Evolutionary conservation across 2,888 invertebrate genomes (phyloP).

Genomic region (Stegophylla sp.): DNA sequence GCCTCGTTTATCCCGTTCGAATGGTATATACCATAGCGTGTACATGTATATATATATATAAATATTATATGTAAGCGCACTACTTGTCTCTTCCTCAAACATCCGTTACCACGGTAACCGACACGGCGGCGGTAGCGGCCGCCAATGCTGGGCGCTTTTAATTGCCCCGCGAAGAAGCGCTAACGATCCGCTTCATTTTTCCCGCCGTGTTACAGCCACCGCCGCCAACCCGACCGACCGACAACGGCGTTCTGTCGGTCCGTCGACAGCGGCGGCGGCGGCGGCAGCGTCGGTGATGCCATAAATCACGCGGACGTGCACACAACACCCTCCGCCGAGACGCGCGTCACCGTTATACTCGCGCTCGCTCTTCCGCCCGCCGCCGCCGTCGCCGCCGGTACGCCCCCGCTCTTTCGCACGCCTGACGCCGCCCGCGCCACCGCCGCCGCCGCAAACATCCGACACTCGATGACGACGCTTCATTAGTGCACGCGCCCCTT

Average conservation of each 20-base stretch:
- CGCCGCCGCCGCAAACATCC: slow-evolving; percentile 54
- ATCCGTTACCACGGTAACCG: slow-evolving; percentile 57
- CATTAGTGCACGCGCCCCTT: slow-evolving; percentile 53
- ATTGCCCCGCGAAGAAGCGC: slow-evolving; percentile 59
- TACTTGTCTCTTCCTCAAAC: slow-evolving; percentile 51
- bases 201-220: slow-evolving; percentile 22
- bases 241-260: slow-evolving; percentile 28
- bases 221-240: neutral
- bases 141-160: slow-evolving; percentile 45
- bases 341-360: slow-evolving; percentile 32
- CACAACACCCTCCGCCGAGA: slow-evolving; percentile 26
- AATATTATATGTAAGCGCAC: neutral
- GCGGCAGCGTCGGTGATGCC: slow-evolving; percentile 33
- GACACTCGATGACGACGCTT: slow-evolving; percentile 59
- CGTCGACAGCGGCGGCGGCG: slow-evolving; percentile 23
- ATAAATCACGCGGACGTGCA: slow-evolving; percentile 54
- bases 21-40: neutral
- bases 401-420: neutral
- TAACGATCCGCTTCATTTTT: slow-evolving; percentile 59
- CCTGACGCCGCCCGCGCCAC: neutral
- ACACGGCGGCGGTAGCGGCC: slow-evolving; percentile 22
- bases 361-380: neutral
- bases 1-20: neutral
- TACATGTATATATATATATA: neutral
- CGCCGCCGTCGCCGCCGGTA: neutral